A percentile compares a stretch with the other conserved stretches of the same genome.
Evolutionary conservation across 2,113 vertebrate genomes (phyloP).

Genomic region (Micronisus gabar): DNA sequence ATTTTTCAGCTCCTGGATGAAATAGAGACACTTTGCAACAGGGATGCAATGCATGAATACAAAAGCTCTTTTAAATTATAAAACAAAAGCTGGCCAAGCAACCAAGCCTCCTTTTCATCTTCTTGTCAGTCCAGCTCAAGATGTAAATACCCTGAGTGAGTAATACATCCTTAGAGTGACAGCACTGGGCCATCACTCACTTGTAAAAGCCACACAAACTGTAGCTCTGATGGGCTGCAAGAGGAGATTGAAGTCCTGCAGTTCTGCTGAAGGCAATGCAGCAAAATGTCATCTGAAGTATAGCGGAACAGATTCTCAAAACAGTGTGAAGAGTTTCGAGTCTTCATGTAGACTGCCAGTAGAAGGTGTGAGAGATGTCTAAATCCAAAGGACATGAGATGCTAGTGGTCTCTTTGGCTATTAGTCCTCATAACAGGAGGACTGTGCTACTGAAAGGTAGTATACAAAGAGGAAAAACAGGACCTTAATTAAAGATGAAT

Average conservation of each 20-base stretch:
- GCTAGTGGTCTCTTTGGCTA: background rate
- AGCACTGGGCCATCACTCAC: constrained; percentile 23
- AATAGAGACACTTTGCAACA: background rate
- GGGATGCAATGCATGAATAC: background rate
- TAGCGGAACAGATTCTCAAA: background rate
- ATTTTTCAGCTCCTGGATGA: background rate
- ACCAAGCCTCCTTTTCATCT: constrained; percentile 16
- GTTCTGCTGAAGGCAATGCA: background rate
- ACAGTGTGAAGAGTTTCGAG: background rate
- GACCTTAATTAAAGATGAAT: background rate
- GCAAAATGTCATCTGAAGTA: background rate
- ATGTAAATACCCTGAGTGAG: constrained; percentile 14
- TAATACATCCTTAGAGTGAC: background rate
- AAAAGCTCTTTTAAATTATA: constrained; percentile 34
- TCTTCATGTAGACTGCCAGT: background rate
- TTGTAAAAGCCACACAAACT: background rate
- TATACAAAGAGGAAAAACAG: background rate
- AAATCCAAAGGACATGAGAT: background rate
- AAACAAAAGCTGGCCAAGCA: constrained; percentile 22
- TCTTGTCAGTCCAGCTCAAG: constrained; percentile 6
- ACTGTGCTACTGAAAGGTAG: background rate
- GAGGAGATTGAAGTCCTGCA: background rate
- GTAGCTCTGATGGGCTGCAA: background rate
- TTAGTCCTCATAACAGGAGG: background rate
- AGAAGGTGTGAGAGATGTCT: background rate